Percentiles rank a stretch among this genome's conserved stretches.
phyloP scores from a whole-genome alignment of 35 echinoderm and acorn worm genomes.

The Nesometra sesokonis region DNA sequence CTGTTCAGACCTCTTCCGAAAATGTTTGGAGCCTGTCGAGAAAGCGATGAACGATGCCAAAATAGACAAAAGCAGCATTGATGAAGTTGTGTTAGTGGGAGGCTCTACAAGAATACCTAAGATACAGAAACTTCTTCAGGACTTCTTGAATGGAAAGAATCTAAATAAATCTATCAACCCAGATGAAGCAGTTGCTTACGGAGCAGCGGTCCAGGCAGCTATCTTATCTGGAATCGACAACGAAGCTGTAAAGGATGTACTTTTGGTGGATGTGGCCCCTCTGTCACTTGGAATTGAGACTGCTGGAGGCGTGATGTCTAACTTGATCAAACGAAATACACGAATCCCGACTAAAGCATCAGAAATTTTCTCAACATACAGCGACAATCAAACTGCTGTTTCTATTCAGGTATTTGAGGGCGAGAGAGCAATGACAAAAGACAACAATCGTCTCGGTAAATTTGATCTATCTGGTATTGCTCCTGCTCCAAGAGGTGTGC shows the following conservation, averaged over 20 bases:
- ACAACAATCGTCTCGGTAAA: conserved; percentile 75
- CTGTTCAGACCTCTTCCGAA: conserved; percentile 79
- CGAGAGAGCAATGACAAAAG: conserved; percentile 75
- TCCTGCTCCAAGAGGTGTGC: conserved; percentile 94
- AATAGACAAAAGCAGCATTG: conserved; percentile 52
- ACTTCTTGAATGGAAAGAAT: conserved; percentile 74
- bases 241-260: conserved; percentile 50
- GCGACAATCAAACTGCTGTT: conserved; percentile 79
- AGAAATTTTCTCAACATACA: conserved; percentile 69
- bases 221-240: conserved; percentile 82
- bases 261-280: conserved; percentile 64
- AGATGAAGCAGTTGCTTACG: conserved; percentile 88
- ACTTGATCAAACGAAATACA: conserved; percentile 71
- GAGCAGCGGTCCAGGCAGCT: conserved; percentile 87
- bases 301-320: conserved; percentile 89
- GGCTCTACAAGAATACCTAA: conserved; percentile 91
- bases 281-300: conserved; percentile 83
- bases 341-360: conserved; percentile 62
- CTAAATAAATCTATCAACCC: conserved; percentile 94
- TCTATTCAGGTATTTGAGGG: conserved; percentile 86
- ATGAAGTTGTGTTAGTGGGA: conserved; percentile 77
- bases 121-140: conserved; percentile 80
- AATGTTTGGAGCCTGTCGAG: conserved; percentile 73
- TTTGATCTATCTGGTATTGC: conserved; percentile 85
- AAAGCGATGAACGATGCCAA: conserved; percentile 76